Evolutionary conservation across 53 echinoderm and acorn worm genomes (phyloP).

Genomic region (Temnopleurus reevesii): DNA sequence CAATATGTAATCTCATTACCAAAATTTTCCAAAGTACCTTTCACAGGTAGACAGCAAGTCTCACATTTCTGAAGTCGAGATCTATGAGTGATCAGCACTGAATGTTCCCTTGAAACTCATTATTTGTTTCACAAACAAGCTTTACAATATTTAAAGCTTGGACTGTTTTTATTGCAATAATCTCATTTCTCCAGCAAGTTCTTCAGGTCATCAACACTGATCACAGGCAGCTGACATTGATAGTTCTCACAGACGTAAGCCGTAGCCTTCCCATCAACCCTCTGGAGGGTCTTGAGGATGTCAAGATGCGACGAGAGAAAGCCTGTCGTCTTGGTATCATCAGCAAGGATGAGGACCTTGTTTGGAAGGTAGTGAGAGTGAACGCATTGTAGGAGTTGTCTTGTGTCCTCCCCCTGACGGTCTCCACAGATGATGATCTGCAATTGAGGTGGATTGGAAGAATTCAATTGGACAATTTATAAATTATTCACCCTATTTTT

Average conservation of each 20-base stretch:
- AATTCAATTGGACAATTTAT: no score
- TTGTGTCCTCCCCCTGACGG: constrained; percentile 66
- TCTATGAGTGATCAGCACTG: no score
- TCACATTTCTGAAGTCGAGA: no score
- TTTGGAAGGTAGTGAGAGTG: constrained; percentile 85
- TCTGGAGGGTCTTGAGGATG: constrained; percentile 74
- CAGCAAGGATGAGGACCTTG: constrained; percentile 86
- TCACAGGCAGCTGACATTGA: constrained; percentile 88
- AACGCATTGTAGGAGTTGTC: constrained; percentile 71
- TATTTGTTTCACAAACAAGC: no score
- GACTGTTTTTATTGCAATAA: no score
- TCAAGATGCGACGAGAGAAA: constrained; percentile 75
- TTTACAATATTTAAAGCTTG: no score
- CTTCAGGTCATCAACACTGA: constrained; percentile 65
- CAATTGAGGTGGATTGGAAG: no score
- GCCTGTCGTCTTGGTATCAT: constrained; percentile 41
- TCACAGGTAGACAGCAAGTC: no score
- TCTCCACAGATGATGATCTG: constrained; percentile 94
- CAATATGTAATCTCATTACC: no score
- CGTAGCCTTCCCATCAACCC: constrained; percentile 83
- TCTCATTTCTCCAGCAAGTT: constrained; percentile 31
- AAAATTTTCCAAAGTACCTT: no score
- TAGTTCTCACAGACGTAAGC: constrained; percentile 96
- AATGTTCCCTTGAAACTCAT: no score
- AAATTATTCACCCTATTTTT: no score